Conservation (phyloP, 2,797 vertebrate species). For the Chrosomus eos region DNA sequence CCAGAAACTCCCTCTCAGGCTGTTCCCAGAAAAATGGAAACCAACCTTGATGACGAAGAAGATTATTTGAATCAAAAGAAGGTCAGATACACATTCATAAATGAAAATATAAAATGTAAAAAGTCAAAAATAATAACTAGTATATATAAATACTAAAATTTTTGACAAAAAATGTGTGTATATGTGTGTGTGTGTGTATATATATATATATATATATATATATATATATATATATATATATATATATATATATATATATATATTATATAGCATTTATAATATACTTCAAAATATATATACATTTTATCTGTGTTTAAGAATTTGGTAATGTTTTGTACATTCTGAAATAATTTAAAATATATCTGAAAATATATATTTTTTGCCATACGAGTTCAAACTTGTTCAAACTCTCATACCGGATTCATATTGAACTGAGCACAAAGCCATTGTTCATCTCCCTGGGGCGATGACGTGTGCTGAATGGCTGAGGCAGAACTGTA, state of each 20-base stretch:
- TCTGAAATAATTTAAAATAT: background rate
- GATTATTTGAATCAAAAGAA: conserved; percentile 85
- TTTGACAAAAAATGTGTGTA: background rate
- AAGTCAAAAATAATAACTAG: background rate
- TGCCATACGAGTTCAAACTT: background rate
- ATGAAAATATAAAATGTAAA: background rate
- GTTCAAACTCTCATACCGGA: background rate
- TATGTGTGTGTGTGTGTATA: rapidly evolving
- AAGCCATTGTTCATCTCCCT: no score
- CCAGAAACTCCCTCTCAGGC: conserved; percentile 67
- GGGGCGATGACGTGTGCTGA: background rate
- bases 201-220: no score
- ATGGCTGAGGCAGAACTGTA: background rate
- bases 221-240: no score
- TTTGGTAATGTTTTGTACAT: no score
- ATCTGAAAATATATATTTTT: background rate
- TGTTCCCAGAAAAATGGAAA: conserved; percentile 75
- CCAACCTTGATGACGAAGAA: conserved; percentile 74
- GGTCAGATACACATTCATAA: conserved; percentile 67
- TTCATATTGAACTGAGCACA: no score
- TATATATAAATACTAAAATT: background rate
- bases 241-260: no score
- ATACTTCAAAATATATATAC: no score
- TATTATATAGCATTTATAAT: no score
- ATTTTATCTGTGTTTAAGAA: no score